These are phyloP conservation scores for Heteromyza rotundicornis DNA, from an alignment of 2,888 invertebrate genomes.

Conservation along the genomic window DNA sequence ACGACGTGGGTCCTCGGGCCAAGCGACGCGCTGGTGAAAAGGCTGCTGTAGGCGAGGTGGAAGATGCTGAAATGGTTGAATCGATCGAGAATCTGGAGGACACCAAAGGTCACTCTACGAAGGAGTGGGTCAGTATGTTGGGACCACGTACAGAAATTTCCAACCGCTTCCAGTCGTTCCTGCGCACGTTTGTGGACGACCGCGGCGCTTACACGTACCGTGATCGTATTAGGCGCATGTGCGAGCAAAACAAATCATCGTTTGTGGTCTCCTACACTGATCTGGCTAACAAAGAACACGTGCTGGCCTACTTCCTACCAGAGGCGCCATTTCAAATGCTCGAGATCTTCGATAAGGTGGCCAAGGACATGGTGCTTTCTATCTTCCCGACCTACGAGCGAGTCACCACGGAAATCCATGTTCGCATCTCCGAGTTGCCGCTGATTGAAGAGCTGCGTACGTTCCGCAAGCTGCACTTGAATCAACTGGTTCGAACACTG, in stretches of 20 bases:
- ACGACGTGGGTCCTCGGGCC: conserved; percentile 70
- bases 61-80: conserved; percentile 86
- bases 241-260: conserved; percentile 87
- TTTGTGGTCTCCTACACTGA: conserved; percentile 93
- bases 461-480: conserved; percentile 86
- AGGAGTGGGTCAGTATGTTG: conserved; percentile 96
- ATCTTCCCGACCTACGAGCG: conserved; percentile 96
- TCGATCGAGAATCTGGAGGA: conserved; percentile 98
- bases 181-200: conserved; percentile 86
- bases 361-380: conserved; percentile 89
- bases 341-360: conserved; percentile 94
- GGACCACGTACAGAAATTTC: conserved; percentile 96
- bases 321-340: conserved; percentile 97
- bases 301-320: conserved; percentile 94
- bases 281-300: conserved; percentile 88
- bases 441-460: conserved; percentile 94
- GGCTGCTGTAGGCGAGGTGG: conserved; percentile 80
- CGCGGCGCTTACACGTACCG: conserved; percentile 89
- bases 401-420: conserved; percentile 92
- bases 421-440: conserved; percentile 93
- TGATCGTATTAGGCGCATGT: conserved; percentile 93
- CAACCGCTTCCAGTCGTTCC: conserved; percentile 91
- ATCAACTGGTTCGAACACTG: conserved; percentile 89
- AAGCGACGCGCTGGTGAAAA: conserved; percentile 85
- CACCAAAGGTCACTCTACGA: conserved; percentile 91